Conservation (phyloP, 2,113 vertebrate species). For the Dunckerocampus dactyliophorus region DNA sequence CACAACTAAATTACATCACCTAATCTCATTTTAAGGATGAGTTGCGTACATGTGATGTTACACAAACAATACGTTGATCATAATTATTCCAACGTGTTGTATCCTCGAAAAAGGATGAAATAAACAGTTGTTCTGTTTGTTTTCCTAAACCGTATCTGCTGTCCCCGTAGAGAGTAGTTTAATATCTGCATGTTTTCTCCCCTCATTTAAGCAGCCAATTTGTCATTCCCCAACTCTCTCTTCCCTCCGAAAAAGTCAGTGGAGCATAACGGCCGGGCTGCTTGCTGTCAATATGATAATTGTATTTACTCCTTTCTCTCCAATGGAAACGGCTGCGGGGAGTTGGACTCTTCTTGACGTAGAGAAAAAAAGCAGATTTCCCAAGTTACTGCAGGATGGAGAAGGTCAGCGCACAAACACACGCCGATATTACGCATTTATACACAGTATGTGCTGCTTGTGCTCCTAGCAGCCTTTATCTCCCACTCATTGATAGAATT, state of each 20-base stretch:
- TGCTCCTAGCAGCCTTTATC: not conserved
- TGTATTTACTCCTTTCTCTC: slow-evolving; percentile 29
- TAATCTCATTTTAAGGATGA: no score
- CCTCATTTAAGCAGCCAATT: slow-evolving; percentile 27
- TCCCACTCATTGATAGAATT: slow-evolving; percentile 22
- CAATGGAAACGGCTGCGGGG: slow-evolving; percentile 12
- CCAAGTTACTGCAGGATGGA: slow-evolving; percentile 8
- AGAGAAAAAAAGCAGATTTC: slow-evolving; percentile 5
- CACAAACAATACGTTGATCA: no score
- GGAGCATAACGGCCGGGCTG: slow-evolving; percentile 17
- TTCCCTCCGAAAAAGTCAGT: slow-evolving; percentile 17
- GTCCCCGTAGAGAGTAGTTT: not conserved
- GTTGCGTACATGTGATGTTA: no score
- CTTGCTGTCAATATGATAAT: slow-evolving; percentile 25
- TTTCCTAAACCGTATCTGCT: no score
- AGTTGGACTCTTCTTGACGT: slow-evolving; percentile 1
- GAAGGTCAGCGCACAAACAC: slow-evolving; percentile 15
- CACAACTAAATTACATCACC: no score
- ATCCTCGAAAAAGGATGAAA: no score
- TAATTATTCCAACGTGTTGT: no score
- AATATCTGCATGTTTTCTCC: slow-evolving; percentile 6
- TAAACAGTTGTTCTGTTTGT: no score
- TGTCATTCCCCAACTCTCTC: slow-evolving; percentile 14
- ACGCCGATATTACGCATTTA: not conserved
- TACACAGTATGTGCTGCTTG: not conserved